These are phyloP conservation scores for Erebia ligea DNA, from an alignment of 2,888 invertebrate species.

Conservation along the genomic window DNA sequence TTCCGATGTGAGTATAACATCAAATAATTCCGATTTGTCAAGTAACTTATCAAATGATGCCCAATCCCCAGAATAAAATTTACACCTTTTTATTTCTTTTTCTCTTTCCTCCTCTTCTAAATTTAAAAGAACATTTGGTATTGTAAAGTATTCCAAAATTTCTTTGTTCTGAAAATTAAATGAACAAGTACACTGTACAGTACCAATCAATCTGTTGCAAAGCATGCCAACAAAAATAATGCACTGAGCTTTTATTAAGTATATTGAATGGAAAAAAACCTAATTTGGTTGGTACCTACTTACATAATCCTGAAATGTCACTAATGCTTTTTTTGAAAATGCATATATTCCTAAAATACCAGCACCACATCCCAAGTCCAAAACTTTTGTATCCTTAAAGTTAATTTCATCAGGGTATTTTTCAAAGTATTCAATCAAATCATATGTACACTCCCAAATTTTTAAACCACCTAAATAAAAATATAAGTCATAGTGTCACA, in stretches of 20 bases:
- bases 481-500: neutral
- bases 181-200: neutral
- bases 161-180: constrained; percentile 88
- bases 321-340: constrained; percentile 85
- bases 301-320: constrained; percentile 98
- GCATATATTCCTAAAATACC: constrained; percentile 94
- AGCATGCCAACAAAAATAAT: no score
- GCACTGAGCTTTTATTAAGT: no score
- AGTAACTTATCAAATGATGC: constrained; percentile 77
- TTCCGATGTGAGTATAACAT: constrained; percentile 95
- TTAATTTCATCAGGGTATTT: constrained; percentile 51
- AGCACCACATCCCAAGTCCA: constrained; percentile 97
- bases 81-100: constrained; percentile 64
- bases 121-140: constrained; percentile 91
- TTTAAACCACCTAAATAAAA: constrained; percentile 92
- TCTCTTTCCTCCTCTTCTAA: constrained; percentile 67
- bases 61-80: constrained; percentile 91
- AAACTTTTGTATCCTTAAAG: constrained; percentile 82
- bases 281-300: constrained; percentile 80
- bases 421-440: constrained; percentile 87
- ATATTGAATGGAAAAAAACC: no score
- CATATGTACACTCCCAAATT: constrained; percentile 97
- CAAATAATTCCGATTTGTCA: constrained; percentile 83
- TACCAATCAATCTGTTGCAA: neutral
- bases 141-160: constrained; percentile 90